phyloP scores from a whole-genome alignment of 2,113 vertebrate genomes.

The Vulpes vulpes region DNA sequence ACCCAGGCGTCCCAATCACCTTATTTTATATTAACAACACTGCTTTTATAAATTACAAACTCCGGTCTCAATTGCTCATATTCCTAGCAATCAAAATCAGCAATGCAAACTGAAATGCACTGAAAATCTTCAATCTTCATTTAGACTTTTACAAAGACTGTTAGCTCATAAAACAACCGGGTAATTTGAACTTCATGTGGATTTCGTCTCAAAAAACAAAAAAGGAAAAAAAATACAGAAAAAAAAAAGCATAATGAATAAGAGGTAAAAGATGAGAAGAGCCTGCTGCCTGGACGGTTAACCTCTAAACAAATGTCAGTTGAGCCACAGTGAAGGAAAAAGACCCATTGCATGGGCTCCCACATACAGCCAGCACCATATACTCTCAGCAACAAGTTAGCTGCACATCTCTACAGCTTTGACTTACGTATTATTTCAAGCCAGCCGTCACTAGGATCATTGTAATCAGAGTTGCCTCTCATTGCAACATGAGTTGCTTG shows the following conservation, averaged over 20 bases:
- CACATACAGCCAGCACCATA: fast-evolving
- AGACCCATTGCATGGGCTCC: fast-evolving
- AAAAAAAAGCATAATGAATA: neutral
- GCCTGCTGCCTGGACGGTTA: neutral
- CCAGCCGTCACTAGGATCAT: constrained; percentile 89
- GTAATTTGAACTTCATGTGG: neutral
- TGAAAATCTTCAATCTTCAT: neutral
- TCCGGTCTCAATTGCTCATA: neutral
- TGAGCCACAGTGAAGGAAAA: neutral
- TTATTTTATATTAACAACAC: neutral
- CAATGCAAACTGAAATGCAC: neutral
- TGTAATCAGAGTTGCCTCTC: constrained; percentile 89
- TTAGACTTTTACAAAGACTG: neutral
- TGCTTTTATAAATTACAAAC: neutral
- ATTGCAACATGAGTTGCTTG: constrained; percentile 89
- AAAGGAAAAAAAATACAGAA: neutral
- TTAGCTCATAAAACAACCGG: neutral
- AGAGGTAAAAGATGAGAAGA: neutral
- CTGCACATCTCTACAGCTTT: fast-evolving
- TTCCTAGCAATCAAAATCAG: neutral
- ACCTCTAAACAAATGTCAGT: neutral
- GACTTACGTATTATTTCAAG: constrained; percentile 92
- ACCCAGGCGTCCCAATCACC: neutral
- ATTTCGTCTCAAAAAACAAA: neutral
- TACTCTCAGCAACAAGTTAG: fast-evolving